phyloP scores from a whole-genome alignment of 2,888 invertebrate species.

The Cerastoderma edule region DNA sequence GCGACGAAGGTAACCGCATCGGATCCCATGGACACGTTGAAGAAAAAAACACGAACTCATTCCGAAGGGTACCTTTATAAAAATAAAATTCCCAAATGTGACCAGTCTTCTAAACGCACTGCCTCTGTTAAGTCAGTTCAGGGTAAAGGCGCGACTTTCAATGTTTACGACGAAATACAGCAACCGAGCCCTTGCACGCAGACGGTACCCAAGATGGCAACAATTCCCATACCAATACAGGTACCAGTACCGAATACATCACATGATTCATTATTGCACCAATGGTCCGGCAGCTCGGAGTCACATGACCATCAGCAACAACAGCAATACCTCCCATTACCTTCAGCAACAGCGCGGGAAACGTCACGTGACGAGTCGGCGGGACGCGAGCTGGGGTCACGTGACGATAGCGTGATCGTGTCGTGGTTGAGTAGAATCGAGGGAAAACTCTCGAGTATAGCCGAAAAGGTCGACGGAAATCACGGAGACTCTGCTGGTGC shows the following conservation, averaged over 20 bases:
- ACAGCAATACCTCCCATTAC: too few species aligned
- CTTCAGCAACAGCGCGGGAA: too few species aligned
- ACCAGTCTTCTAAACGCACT: neutral
- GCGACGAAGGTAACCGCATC: neutral
- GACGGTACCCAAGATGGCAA: neutral
- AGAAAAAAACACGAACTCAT: too few species aligned
- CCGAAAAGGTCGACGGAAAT: neutral
- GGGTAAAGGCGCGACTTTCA: neutral
- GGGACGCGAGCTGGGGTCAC: too few species aligned
- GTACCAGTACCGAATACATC: conserved; percentile 2
- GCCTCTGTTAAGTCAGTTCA: neutral
- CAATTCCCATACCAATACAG: conserved; percentile 9
- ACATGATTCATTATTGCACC: too few species aligned
- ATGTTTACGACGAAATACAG: neutral
- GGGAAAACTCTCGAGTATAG: too few species aligned
- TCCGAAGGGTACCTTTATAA: too few species aligned
- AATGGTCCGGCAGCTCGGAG: too few species aligned
- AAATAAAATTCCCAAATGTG: too few species aligned
- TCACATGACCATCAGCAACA: too few species aligned
- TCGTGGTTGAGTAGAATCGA: conserved; percentile 7
- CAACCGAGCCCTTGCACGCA: neutral
- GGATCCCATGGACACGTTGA: neutral
- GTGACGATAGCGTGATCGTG: neutral
- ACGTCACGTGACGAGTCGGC: too few species aligned
- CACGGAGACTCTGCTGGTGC: too few species aligned